Evolutionary conservation across 2,797 vertebrate genomes (phyloP).

Genomic region (Myotis findleyi): DNA sequence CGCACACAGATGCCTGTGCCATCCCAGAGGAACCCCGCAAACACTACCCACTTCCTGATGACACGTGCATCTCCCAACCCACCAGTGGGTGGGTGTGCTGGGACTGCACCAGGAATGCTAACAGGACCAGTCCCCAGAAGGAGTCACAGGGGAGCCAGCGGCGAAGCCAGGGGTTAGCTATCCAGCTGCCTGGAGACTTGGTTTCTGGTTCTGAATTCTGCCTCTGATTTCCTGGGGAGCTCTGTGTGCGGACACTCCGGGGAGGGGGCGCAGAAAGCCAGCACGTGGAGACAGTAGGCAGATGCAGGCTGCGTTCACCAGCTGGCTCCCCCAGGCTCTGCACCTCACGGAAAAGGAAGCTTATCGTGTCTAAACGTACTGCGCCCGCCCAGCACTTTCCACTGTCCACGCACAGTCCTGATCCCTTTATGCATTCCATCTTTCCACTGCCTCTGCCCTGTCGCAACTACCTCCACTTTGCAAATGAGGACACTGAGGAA

Average conservation of each 20-base stretch:
- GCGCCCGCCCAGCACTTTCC: background rate
- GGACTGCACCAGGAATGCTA: background rate
- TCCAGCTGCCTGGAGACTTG: background rate
- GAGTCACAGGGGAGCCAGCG: background rate
- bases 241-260: background rate
- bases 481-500: background rate
- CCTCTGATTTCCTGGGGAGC: background rate
- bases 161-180: background rate
- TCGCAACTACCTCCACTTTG: background rate
- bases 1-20: background rate
- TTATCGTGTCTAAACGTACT: fast-evolving
- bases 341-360: background rate
- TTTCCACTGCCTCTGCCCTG: background rate
- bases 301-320: fast-evolving
- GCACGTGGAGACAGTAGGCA: background rate
- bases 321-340: fast-evolving
- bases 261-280: background rate
- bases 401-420: background rate
- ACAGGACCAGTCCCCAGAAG: background rate
- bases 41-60: background rate
- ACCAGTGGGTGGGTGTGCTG: background rate
- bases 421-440: no score
- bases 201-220: background rate
- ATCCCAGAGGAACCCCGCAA: background rate
- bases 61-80: fast-evolving